phyloP scores from a whole-genome alignment of 1,140 invertebrate species.

The Palaemon carinicauda region DNA sequence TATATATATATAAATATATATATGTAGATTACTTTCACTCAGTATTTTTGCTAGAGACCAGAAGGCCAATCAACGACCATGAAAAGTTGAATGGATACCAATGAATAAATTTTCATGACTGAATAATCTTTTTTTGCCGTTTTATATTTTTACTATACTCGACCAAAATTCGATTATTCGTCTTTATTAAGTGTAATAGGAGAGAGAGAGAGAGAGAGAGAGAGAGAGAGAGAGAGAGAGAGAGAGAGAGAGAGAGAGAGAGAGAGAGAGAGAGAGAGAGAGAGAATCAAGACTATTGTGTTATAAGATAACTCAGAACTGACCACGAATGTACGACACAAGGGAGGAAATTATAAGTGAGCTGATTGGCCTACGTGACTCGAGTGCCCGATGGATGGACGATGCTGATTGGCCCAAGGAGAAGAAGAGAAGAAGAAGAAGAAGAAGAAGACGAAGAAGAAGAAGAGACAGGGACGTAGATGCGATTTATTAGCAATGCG shows the following conservation, averaged over 20 bases:
- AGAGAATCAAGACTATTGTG: background rate
- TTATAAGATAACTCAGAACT: background rate
- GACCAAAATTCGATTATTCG: no score
- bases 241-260: background rate
- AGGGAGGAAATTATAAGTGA: conserved; percentile 52
- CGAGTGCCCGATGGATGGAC: background rate
- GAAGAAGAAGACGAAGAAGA: background rate
- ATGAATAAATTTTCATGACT: no score
- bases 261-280: background rate
- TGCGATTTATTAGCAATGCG: no score
- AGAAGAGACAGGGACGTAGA: no score
- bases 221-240: background rate
- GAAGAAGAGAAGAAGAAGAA: background rate
- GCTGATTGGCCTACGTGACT: conserved; percentile 48
- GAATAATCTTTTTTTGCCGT: no score
- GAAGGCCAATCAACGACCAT: no score
- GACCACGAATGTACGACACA: conserved; percentile 32
- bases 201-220: background rate
- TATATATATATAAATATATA: no score
- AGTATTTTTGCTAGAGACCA: no score
- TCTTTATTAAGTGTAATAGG: no score
- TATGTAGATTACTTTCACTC: no score
- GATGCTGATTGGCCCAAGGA: conserved; percentile 20
- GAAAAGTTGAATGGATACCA: no score
- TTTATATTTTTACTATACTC: no score